A percentile compares a stretch with the other conserved stretches of the same genome.
These are phyloP conservation scores for Caenorhabditis sp. DNA, from an alignment of 2,888 invertebrate species.

Conservation along the genomic window DNA sequence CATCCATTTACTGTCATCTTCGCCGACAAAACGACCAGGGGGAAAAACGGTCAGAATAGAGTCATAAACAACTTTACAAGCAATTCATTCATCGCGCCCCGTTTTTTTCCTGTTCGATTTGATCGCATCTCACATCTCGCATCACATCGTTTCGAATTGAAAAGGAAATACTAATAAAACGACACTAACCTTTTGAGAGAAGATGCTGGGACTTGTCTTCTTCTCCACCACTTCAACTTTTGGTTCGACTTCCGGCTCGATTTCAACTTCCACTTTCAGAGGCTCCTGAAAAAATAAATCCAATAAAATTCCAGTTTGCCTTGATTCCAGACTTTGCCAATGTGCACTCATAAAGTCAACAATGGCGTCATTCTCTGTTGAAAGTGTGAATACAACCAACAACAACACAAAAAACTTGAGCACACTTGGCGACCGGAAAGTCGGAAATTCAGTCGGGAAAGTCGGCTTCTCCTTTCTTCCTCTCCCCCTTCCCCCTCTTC, in stretches of 20 bases:
- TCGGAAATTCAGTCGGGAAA: no score
- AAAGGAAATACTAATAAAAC: no score
- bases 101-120: no score
- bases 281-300: slow-evolving; percentile 44
- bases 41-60: slow-evolving; percentile 38
- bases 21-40: no score
- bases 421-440: slow-evolving; percentile 27
- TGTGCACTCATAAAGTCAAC: slow-evolving; percentile 43
- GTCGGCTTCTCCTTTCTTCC: slow-evolving; percentile 22
- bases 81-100: slow-evolving; percentile 5
- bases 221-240: slow-evolving; percentile 45
- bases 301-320: background rate
- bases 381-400: slow-evolving; percentile 35
- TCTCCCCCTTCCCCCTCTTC: background rate
- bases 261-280: slow-evolving; percentile 47
- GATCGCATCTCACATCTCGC: no score
- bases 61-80: slow-evolving; percentile 58
- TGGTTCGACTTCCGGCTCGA: slow-evolving; percentile 1
- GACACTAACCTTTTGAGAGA: slow-evolving; percentile 63
- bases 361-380: slow-evolving; percentile 61
- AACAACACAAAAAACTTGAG: slow-evolving; percentile 36
- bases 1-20: no score
- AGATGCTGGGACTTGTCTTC: slow-evolving; percentile 53
- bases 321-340: slow-evolving; percentile 23
- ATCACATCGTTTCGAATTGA: no score